Base-by-base conservation (phyloP, 2,113 vertebrate genomes). In the Bos javanicus region DNA sequence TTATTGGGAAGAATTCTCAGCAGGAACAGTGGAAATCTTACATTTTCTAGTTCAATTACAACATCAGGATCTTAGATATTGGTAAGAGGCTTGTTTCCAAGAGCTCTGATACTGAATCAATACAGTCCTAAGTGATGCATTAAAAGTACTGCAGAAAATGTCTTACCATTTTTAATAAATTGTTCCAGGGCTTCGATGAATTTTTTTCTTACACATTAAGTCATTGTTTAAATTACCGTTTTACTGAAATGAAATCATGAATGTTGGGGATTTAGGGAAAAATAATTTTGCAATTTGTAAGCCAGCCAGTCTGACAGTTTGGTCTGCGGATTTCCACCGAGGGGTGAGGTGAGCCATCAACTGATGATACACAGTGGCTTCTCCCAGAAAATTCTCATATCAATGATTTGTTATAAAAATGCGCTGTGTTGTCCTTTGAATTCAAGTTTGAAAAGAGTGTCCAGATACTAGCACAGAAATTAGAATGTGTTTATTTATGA, bases 1-100 rank as follows among this genome's bases (percentile, higher is more conserved):
- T 99, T 99, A 99, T 99, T 99, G 98, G 98, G 98, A 99, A 99
- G 98, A 99, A 99, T 98, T 99, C 98, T 99, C 99, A 98, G 95
- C 98, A 98, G 99, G 96, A 98, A 97, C 98, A 97, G 96, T 98
- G 97, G 98, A 99, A 98, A 99, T 98, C 98, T 99, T 98, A 99
- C 98, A 98, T 98, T 98, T 99, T 98, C 98, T 98, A 97, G 98
- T 98, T 99, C 98, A 99, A 98, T 99, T 99, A 99, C 98, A 99
- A 98, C 97, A 97, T 97, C 64, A 50, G 90, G 97, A 97, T 98
- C 97, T 98, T 98, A 98, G 98, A 98, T 99, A 99, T 99, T 99
- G 99, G 98, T 98, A 98, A 99, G 98, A 98, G 98, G 98, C 98
- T 98, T 98, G 98, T 98, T 98, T 98, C 98, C 95, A 96, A 98